Evolutionary conservation across 1,140 invertebrate genomes (phyloP), one percentile per base, ranked within the genome.

Genomic region (Cydia splendana): DNA sequence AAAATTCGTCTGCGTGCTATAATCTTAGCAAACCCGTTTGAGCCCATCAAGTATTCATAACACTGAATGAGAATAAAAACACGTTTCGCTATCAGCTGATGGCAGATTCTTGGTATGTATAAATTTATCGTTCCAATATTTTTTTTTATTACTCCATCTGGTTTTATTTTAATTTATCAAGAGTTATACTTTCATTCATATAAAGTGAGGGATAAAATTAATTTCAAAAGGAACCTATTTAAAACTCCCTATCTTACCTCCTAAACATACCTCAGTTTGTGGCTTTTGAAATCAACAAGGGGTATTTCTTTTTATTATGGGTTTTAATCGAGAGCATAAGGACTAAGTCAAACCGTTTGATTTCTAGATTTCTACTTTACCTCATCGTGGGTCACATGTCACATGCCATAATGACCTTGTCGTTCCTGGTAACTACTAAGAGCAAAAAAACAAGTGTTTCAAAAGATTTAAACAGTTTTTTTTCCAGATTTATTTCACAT

Each of bases 81-180:
- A 79, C 65, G 88, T 92, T 90, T 83, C 24, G 78, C 67, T 81
- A 87, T 90, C 91, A 92, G 91, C 91, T 92, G 91, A 92, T 88
- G 79, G 77, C 76, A 38, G 75, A 18, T 38, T 74, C 77, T 10
- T 78, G 85, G 84, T 84, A 84, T 87, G 88, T 84, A 88, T 90
- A 87, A 83, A 86, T 88, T 86, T 87, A 53, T 18, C 20, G 24
- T n/a, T 69, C 77, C 74, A 77, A 83, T 76, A 73, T 75, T 78
- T 80, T 82, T 82, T 85, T 83, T 84, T 83, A 85, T 89, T 88
- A 87, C 87, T 87, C 88, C 86, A 88, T 89, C 85, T 28, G n/a
- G 57, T 62, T 62, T 62, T 12, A 24, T 62, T 62, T n/a, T 4
- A 24, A 24, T n/a, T 20, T n/a, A 24, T 24, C n/a, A 48, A 48